phyloP scores from a whole-genome alignment of 2,888 invertebrate species.

The Pelosia muscerda region DNA sequence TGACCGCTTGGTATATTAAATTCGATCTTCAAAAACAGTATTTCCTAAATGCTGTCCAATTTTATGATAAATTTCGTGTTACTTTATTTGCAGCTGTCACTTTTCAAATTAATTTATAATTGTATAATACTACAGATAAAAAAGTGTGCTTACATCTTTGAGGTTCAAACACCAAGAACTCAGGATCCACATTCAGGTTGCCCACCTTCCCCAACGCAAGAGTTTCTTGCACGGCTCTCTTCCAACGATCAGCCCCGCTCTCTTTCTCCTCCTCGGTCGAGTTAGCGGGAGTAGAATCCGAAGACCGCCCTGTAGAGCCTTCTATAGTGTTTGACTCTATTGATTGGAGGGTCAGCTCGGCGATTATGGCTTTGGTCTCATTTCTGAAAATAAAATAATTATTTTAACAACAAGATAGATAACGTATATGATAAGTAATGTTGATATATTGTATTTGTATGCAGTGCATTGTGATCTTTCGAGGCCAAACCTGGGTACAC shows the following conservation, averaged over 20 bases:
- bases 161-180: conserved; percentile 91
- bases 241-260: conserved; percentile 65
- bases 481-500: no score
- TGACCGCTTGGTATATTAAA: no score
- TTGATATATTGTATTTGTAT: no score
- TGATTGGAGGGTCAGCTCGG: conserved; percentile 91
- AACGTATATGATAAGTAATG: no score
- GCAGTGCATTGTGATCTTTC: no score
- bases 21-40: no score
- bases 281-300: conserved; percentile 48
- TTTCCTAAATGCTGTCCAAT: no score
- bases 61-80: no score
- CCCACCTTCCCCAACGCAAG: conserved; percentile 92
- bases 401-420: no score
- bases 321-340: conserved; percentile 90
- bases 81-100: no score
- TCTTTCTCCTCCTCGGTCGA: conserved; percentile 60
- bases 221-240: conserved; percentile 89
- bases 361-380: conserved; percentile 90
- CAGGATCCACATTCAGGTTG: conserved; percentile 93
- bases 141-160: conserved; percentile 88
- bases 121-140: background rate
- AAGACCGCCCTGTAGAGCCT: conserved; percentile 76
- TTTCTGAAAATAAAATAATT: conserved; percentile 67
- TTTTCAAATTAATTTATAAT: no score